Percentiles rank a stretch among this genome's conserved stretches.
These are phyloP conservation scores for Okapia johnstoni DNA, from an alignment of 2,113 vertebrate genomes.

Conservation along the genomic window DNA sequence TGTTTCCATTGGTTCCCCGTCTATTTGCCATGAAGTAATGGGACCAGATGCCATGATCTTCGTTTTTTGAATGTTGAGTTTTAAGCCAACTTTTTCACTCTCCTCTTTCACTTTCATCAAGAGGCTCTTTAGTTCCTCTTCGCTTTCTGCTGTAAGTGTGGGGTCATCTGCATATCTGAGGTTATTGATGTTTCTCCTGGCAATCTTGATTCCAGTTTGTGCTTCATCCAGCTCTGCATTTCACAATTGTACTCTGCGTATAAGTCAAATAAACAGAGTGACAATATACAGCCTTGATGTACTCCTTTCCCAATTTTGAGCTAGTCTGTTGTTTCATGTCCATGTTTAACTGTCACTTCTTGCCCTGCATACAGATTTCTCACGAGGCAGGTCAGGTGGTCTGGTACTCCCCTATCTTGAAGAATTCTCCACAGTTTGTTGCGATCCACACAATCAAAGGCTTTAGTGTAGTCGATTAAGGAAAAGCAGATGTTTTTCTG, in stretches of 20 bases:
- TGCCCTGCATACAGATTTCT: background rate
- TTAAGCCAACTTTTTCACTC: background rate
- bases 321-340: background rate
- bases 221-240: background rate
- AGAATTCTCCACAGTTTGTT: background rate
- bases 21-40: background rate
- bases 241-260: background rate
- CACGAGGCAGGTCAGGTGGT: background rate
- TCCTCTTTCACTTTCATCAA: background rate
- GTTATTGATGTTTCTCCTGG: background rate
- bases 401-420: background rate
- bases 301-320: background rate
- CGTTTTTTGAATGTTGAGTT: background rate
- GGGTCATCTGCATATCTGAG: background rate
- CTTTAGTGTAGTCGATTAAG: background rate
- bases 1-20: background rate
- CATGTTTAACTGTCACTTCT: background rate
- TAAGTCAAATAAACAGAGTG: background rate
- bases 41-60: rapidly evolving
- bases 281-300: background rate
- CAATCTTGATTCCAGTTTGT: background rate
- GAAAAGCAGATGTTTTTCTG: background rate
- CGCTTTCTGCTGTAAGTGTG: background rate
- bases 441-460: background rate
- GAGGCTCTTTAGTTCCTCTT: background rate